These are phyloP conservation scores for Gopherus evgoodei DNA, from an alignment of 2,113 vertebrate genomes.

Conservation along the genomic window DNA sequence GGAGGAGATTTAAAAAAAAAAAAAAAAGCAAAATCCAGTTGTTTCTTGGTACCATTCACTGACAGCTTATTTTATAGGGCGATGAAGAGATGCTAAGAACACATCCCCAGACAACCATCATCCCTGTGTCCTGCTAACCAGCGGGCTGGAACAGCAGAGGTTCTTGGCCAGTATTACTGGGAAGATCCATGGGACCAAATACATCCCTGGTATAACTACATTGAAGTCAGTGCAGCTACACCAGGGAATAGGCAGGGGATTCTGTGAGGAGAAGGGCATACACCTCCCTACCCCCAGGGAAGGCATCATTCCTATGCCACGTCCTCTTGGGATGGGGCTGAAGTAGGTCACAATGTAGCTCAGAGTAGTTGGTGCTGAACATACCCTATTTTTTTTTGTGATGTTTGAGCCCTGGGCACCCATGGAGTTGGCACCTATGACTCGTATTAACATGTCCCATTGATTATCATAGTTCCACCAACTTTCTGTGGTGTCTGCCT, in stretches of 20 bases:
- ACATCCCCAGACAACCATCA: background rate
- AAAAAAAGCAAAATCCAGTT: background rate
- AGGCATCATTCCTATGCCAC: too few relatives aligned
- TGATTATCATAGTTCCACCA: too few relatives aligned
- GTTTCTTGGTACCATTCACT: background rate
- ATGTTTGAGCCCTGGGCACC: too few relatives aligned
- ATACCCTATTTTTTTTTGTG: too few relatives aligned
- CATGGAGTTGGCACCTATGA: too few relatives aligned
- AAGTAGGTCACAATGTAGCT: too few relatives aligned
- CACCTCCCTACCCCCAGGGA: too few relatives aligned
- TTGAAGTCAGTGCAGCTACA: background rate
- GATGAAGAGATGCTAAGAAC: background rate
- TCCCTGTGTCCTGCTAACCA: background rate
- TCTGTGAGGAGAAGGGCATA: background rate
- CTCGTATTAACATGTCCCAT: too few relatives aligned
- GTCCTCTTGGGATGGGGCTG: too few relatives aligned
- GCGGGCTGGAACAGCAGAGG: background rate
- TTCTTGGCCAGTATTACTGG: background rate
- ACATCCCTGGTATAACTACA: background rate
- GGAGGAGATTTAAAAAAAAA: background rate
- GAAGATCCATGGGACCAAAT: background rate
- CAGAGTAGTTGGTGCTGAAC: too few relatives aligned
- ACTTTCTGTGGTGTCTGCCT: too few relatives aligned
- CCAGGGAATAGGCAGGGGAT: background rate
- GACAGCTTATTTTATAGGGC: background rate